Percentiles rank a stretch among this genome's conserved stretches.
phyloP scores from a whole-genome alignment of 1,140 invertebrate species.

The Hesperophylax magnus region DNA sequence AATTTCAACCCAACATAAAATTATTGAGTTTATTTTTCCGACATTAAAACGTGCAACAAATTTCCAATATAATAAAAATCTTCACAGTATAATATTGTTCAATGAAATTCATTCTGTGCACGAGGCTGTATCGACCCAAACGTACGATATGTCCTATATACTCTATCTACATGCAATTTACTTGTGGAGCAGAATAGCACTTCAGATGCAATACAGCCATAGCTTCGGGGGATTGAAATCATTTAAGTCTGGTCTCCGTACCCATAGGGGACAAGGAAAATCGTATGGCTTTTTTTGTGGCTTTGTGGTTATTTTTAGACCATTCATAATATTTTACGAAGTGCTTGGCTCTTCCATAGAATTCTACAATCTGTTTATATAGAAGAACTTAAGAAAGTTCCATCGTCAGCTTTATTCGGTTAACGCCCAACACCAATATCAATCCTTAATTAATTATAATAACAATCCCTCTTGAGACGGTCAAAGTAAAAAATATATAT shows the following conservation, averaged over 20 bases:
- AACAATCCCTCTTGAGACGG: too few species aligned
- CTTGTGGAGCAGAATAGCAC: background rate
- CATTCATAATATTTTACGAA: background rate
- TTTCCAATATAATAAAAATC: too few species aligned
- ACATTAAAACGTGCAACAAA: too few species aligned
- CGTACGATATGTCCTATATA: background rate
- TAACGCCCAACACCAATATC: background rate
- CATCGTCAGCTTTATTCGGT: background rate
- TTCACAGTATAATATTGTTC: background rate
- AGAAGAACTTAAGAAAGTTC: background rate
- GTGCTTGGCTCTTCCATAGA: background rate
- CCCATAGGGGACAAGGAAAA: background rate
- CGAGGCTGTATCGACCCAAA: background rate
- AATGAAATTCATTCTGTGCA: background rate
- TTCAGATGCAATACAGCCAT: conserved; percentile 9
- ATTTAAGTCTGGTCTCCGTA: background rate
- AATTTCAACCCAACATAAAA: too few species aligned
- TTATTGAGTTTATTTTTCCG: too few species aligned
- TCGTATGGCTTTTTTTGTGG: too few species aligned
- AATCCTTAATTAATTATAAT: too few species aligned
- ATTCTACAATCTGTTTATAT: background rate
- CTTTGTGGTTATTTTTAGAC: background rate
- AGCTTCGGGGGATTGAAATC: background rate
- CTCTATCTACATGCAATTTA: background rate
- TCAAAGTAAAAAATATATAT: too few species aligned